Evolutionary conservation across 2,888 invertebrate species (phyloP).

Genomic region (Oscheius sp.): DNA sequence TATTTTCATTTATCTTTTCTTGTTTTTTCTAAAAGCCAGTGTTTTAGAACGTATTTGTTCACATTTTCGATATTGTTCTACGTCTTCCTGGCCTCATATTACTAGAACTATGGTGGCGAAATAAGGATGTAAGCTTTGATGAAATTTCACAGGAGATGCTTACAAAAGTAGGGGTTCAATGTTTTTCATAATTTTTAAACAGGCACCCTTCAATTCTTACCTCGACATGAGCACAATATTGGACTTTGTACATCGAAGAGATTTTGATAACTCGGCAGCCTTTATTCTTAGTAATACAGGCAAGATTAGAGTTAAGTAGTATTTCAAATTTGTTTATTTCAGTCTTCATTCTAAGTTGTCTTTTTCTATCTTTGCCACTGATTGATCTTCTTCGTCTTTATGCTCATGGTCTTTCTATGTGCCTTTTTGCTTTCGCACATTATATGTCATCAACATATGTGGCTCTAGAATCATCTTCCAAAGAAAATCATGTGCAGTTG

Average conservation of each 20-base stretch:
- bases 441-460: conserved; percentile 73
- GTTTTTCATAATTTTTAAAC: no score
- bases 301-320: conserved; percentile 34
- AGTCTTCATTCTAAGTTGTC: conserved; percentile 73
- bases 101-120: conserved; percentile 61
- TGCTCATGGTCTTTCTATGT: conserved; percentile 73
- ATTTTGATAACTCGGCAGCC: conserved; percentile 61
- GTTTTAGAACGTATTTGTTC: conserved; percentile 8
- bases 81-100: conserved; percentile 58
- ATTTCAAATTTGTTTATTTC: no score
- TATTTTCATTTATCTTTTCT: neutral
- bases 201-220: conserved; percentile 50
- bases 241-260: conserved; percentile 64
- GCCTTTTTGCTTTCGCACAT: conserved; percentile 72
- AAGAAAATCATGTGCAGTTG: conserved; percentile 53
- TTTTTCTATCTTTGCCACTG: conserved; percentile 73
- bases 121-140: conserved; percentile 52
- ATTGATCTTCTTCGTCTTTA: conserved; percentile 73
- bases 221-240: conserved; percentile 58
- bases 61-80: conserved; percentile 23
- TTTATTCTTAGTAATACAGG: conserved; percentile 58
- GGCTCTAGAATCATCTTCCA: conserved; percentile 63
- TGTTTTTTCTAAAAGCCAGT: neutral
- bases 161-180: conserved; percentile 33
- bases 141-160: conserved; percentile 54